Base-by-base conservation (phyloP, 2,797 vertebrate genomes). In the Tiaroga cobitis region DNA sequence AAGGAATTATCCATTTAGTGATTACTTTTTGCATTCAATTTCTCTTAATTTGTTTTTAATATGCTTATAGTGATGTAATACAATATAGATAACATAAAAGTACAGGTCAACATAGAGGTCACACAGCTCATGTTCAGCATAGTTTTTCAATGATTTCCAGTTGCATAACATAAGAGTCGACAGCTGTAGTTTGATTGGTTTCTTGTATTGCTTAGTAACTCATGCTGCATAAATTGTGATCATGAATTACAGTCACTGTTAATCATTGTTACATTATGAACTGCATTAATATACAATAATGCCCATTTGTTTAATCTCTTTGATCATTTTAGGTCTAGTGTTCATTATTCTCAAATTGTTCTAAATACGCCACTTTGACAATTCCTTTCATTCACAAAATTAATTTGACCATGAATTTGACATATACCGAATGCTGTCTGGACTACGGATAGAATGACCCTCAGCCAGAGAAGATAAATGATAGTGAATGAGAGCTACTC, bases 381-480 rank as follows among this genome's bases (percentile, higher is more conserved):
- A 9, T 59, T 77, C 32, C 10, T 16, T 78, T 61, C 9, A 41
- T 61, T 24, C n/a, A 39, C 34, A 39, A 39, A 41, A 29, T 63
- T 43, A 9, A 9, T 46, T 39, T 61, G 61, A 61, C 11, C 18
- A 78, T 61, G 3, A n/a, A 24, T 39, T 15, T 51, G 6, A 46
- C 21, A 26, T 29, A 65, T 43, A n/a, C 4, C 18, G 5, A 46
- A 51, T n/a, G n/a, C 16, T 26, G 26, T 37, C 65, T 32, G 34
- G 39, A 76, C 49, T n/a, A 21, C 21, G 19, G 69, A 59, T 51
- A 34, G 59, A 78, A 89, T 68, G 16, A 86, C 84, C 87, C 90
- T 81, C 77, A 29, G 90, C 84, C 78, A 86, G 88, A 89, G 92
- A 88, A 88, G 93, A 90, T 56, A 87, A 91, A 89, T 90, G 89